Evolutionary conservation across 2,888 invertebrate genomes (phyloP).

Genomic region (Pogonocherus hispidulus): DNA sequence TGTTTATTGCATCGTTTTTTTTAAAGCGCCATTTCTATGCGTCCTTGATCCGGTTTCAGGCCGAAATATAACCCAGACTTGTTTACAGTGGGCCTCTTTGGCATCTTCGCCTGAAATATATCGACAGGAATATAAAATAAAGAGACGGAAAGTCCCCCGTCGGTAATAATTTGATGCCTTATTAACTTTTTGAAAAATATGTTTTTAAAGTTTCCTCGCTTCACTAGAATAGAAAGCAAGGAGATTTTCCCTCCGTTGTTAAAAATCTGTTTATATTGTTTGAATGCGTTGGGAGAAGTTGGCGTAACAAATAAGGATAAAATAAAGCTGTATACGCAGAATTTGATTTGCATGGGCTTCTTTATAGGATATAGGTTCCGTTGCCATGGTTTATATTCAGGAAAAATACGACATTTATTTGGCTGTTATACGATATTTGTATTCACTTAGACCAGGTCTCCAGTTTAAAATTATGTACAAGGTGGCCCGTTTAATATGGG

Average conservation of each 20-base stretch:
- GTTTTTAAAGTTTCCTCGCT: conserved; percentile 3
- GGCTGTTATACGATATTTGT: too few relatives aligned
- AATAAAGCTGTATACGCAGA: not conserved
- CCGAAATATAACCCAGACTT: not conserved
- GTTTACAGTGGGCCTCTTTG: conserved; percentile 21
- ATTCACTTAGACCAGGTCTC: too few relatives aligned
- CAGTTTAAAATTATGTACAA: too few relatives aligned
- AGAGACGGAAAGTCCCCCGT: not conserved
- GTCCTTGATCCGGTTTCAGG: conserved; percentile 20
- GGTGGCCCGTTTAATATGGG: too few relatives aligned
- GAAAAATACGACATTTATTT: too few relatives aligned
- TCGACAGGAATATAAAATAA: conserved; percentile 16
- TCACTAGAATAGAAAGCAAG: not conserved
- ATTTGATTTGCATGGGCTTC: not conserved
- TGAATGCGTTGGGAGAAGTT: not conserved
- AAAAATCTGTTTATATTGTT: not conserved
- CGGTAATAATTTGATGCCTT: conserved; percentile 1
- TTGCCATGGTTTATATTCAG: too few relatives aligned
- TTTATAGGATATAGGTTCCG: not conserved
- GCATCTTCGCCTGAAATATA: conserved; percentile 9
- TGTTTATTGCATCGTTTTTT: conserved; percentile 25
- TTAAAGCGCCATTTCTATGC: conserved; percentile 21
- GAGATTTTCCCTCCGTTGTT: not conserved
- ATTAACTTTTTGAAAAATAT: conserved; percentile 13
- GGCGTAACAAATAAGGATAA: not conserved